Conservation (phyloP, 2,888 invertebrate species). For the Drosophila lutescens region DNA sequence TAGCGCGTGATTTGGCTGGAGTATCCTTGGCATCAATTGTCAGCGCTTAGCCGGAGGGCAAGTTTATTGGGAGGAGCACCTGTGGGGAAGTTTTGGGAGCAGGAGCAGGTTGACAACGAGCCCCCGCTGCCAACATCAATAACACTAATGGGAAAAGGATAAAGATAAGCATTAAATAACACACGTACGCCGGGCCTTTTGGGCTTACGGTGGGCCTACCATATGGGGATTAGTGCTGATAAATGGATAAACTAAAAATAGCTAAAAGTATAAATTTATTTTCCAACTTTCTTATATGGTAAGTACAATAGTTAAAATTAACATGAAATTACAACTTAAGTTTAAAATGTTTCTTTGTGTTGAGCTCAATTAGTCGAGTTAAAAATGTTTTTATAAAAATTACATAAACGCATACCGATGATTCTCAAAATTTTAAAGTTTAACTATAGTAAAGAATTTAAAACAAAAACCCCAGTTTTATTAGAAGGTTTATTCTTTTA, state of each 20-base stretch:
- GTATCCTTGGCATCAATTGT: constrained; percentile 75
- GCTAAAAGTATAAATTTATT: neutral
- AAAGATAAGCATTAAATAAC: constrained; percentile 81
- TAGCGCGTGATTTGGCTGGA: constrained; percentile 72
- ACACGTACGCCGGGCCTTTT: constrained; percentile 66
- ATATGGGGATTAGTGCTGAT: constrained; percentile 11
- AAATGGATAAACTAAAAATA: neutral
- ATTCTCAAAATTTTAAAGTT: too few relatives aligned
- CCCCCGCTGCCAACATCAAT: constrained; percentile 74
- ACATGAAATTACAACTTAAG: too few relatives aligned
- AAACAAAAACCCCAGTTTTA: too few relatives aligned
- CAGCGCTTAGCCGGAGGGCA: constrained; percentile 71
- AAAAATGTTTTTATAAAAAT: too few relatives aligned
- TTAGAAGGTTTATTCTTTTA: too few relatives aligned
- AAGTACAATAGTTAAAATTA: too few relatives aligned
- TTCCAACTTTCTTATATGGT: too few relatives aligned
- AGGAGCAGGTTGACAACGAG: constrained; percentile 22
- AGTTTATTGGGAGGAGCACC: constrained; percentile 59
- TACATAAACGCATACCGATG: too few relatives aligned
- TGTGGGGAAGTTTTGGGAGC: constrained; percentile 18
- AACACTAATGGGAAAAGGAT: constrained; percentile 81
- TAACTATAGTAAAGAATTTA: too few relatives aligned
- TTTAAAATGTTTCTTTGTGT: too few relatives aligned
- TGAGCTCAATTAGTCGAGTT: too few relatives aligned
- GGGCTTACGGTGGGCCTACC: constrained; percentile 48